Evolutionary conservation across 2,888 invertebrate species (phyloP).

Genomic region (Plagodis pulveraria): DNA sequence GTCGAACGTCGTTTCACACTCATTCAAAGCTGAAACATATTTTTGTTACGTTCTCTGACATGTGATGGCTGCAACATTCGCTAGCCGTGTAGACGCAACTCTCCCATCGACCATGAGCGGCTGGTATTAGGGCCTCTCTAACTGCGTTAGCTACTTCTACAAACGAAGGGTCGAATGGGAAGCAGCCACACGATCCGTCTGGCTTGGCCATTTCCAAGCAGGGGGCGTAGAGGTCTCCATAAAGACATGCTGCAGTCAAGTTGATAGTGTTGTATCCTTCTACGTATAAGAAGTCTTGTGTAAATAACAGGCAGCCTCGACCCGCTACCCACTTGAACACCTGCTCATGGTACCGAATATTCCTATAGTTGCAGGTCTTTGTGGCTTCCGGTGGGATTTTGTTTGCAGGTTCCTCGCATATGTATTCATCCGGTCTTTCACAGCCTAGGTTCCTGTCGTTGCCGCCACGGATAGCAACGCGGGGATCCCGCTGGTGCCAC

Average conservation of each 20-base stretch:
- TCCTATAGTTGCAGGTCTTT: slow-evolving; percentile 72
- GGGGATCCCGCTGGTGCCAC: slow-evolving; percentile 65
- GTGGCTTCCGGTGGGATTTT: slow-evolving; percentile 51
- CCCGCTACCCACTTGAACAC: slow-evolving; percentile 77
- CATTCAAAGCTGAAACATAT: slow-evolving; percentile 21
- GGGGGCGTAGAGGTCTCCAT: slow-evolving; percentile 66
- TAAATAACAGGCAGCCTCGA: slow-evolving; percentile 71
- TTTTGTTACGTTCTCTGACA: slow-evolving; percentile 47
- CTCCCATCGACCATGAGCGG: slow-evolving; percentile 73
- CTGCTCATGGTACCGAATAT: slow-evolving; percentile 68
- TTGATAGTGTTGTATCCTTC: slow-evolving; percentile 64
- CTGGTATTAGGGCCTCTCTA: slow-evolving; percentile 59
- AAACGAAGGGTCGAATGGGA: slow-evolving; percentile 73
- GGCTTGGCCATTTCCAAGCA: slow-evolving; percentile 73
- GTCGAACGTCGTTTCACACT: slow-evolving; percentile 86
- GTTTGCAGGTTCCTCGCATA: slow-evolving; percentile 72
- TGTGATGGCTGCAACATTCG: slow-evolving; percentile 71
- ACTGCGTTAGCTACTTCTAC: slow-evolving; percentile 64
- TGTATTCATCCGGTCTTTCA: slow-evolving; percentile 65
- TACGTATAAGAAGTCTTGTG: slow-evolving; percentile 68
- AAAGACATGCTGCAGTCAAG: slow-evolving; percentile 63
- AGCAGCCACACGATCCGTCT: slow-evolving; percentile 76
- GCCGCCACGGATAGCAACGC: slow-evolving; percentile 53
- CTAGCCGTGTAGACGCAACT: slow-evolving; percentile 69
- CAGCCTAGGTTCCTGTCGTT: slow-evolving; percentile 50